phyloP scores from a whole-genome alignment of 2,113 vertebrate species.

The Chamaea fasciata region DNA sequence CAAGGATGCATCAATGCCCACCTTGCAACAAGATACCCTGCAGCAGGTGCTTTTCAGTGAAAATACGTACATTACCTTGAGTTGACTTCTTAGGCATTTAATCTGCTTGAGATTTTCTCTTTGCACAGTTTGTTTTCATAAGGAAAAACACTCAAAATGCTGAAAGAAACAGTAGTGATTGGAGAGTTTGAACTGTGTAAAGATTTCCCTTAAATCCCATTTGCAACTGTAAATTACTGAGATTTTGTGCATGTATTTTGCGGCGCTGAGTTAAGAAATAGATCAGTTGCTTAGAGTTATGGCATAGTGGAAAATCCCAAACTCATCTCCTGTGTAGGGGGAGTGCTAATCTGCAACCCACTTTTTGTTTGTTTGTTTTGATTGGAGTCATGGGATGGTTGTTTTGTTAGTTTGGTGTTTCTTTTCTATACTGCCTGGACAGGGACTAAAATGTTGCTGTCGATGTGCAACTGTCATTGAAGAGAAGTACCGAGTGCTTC shows the following conservation, averaged over 20 bases:
- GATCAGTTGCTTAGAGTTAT: background rate
- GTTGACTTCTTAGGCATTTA: background rate
- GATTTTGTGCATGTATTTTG: background rate
- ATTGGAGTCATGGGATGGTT: background rate
- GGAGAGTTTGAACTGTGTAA: background rate
- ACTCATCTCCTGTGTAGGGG: background rate
- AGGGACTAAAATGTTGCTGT: background rate
- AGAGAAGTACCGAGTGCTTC: background rate
- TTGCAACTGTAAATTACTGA: background rate
- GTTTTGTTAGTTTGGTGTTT: background rate
- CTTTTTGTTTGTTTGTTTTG: background rate
- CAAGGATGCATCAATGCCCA: conserved; percentile 2
- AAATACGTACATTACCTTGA: conserved; percentile 11
- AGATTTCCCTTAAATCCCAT: background rate
- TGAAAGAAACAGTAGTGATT: background rate
- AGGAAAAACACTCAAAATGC: background rate
- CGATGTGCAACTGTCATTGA: background rate
- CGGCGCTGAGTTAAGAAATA: background rate
- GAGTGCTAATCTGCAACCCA: background rate
- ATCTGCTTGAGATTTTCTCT: background rate
- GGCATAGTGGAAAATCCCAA: background rate
- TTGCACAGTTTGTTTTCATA: background rate
- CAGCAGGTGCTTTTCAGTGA: conserved; percentile 26
- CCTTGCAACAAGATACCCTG: background rate
- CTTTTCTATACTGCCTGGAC: background rate